phyloP scores from a whole-genome alignment of 1,140 invertebrate genomes.

The Anoplolepis gracilipes region DNA sequence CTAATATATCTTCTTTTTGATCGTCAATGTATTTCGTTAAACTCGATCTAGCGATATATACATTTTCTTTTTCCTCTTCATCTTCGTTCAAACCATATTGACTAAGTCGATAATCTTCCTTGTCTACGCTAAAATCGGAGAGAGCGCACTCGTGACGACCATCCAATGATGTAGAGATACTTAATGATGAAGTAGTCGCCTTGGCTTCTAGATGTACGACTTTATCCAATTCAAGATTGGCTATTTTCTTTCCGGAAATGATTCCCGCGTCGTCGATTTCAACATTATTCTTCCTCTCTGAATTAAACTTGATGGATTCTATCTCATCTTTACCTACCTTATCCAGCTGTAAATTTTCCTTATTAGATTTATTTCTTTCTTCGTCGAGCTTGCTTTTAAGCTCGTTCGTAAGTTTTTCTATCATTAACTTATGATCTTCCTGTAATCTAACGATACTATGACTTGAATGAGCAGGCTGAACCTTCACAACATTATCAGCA shows the following conservation, averaged over 20 bases:
- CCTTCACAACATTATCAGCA: slow-evolving; percentile 65
- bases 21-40: slow-evolving; percentile 8
- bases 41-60: slow-evolving; percentile 20
- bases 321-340: slow-evolving; percentile 4
- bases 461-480: slow-evolving; percentile 56
- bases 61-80: not conserved
- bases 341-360: slow-evolving; percentile 18
- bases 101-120: slow-evolving; percentile 66
- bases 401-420: slow-evolving; percentile 4
- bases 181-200: slow-evolving; percentile 38
- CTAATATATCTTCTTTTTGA: not conserved
- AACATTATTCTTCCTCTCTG: not conserved
- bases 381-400: slow-evolving; percentile 5
- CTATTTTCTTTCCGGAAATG: not conserved
- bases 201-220: not conserved
- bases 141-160: slow-evolving; percentile 66
- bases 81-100: slow-evolving; percentile 56
- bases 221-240: slow-evolving; percentile 6
- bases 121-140: slow-evolving; percentile 68
- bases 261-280: not conserved
- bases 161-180: slow-evolving; percentile 17
- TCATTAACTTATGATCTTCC: slow-evolving; percentile 21
- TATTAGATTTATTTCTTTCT: not conserved
- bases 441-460: slow-evolving; percentile 9
- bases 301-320: not conserved